Evolutionary conservation across 2,113 vertebrate genomes (phyloP).

Genomic region (Athene cunicularia): DNA sequence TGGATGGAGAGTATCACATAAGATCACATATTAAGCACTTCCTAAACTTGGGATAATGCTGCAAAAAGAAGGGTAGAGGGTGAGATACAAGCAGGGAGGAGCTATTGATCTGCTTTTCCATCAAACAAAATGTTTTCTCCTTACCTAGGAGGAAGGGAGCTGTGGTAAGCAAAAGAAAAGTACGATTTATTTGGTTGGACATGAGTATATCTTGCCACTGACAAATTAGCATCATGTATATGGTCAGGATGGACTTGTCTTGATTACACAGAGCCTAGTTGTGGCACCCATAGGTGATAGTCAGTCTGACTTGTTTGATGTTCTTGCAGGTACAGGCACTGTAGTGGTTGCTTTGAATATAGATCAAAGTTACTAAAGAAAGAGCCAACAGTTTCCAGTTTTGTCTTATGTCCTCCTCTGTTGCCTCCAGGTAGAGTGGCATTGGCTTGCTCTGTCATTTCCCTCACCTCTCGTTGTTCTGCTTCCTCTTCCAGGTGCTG

Average conservation of each 20-base stretch:
- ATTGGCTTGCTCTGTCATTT: neutral
- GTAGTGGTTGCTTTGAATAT: neutral
- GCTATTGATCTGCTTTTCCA: neutral
- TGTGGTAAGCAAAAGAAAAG: neutral
- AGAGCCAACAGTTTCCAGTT: neutral
- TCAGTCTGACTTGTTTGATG: neutral
- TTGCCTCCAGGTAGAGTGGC: neutral
- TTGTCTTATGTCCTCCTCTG: fast-evolving
- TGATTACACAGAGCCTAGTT: neutral
- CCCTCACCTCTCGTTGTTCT: neutral
- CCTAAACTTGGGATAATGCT: neutral
- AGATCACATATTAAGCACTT: neutral
- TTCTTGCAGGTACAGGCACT: neutral
- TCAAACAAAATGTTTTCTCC: neutral
- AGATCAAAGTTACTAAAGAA: neutral
- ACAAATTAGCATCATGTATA: too few relatives aligned
- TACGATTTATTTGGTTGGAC: neutral
- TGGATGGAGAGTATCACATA: neutral
- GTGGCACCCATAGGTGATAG: neutral
- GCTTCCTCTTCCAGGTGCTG: conserved; percentile 36
- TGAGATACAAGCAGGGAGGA: neutral
- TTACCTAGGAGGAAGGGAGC: neutral
- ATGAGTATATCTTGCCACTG: neutral
- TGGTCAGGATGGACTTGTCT: neutral
- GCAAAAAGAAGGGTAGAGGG: neutral